phyloP scores from a whole-genome alignment of 37 sponge, comb jelly and placozoan genomes.

The Ephydatia muelleri region DNA sequence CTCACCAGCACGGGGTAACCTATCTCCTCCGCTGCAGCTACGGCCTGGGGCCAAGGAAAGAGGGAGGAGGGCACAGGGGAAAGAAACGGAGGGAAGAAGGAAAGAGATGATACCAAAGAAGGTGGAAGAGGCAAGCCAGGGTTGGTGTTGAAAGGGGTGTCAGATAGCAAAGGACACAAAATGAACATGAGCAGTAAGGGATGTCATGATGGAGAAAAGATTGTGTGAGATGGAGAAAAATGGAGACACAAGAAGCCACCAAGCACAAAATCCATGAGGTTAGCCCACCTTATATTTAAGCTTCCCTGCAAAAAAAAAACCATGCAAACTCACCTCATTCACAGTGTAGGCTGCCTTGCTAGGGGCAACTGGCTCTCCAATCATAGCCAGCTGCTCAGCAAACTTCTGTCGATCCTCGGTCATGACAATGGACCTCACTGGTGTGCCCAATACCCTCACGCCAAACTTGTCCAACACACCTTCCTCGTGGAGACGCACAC shows the following conservation, averaged over 20 bases:
- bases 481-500: slow-evolving; percentile 68
- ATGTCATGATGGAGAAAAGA: background rate
- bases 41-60: slow-evolving; percentile 55
- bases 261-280: background rate
- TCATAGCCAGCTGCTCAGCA: slow-evolving; percentile 84
- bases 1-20: slow-evolving; percentile 97
- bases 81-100: background rate
- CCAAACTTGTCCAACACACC: slow-evolving; percentile 41
- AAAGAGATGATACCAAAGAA: background rate
- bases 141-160: too few species aligned
- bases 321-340: slow-evolving; percentile 71
- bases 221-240: background rate
- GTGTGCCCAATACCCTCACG: slow-evolving; percentile 85
- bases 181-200: background rate
- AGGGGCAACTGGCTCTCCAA: slow-evolving; percentile 90
- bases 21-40: slow-evolving; percentile 73
- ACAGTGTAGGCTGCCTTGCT: slow-evolving; percentile 90
- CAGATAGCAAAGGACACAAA: background rate
- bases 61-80: background rate
- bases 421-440: slow-evolving; percentile 79
- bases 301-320: background rate
- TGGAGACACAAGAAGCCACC: background rate
- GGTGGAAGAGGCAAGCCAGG: background rate
- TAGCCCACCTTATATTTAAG: background rate
- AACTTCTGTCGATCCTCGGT: slow-evolving; percentile 96